Base-by-base conservation (phyloP, 2,888 invertebrate genomes). In the Lysandra coridon region DNA sequence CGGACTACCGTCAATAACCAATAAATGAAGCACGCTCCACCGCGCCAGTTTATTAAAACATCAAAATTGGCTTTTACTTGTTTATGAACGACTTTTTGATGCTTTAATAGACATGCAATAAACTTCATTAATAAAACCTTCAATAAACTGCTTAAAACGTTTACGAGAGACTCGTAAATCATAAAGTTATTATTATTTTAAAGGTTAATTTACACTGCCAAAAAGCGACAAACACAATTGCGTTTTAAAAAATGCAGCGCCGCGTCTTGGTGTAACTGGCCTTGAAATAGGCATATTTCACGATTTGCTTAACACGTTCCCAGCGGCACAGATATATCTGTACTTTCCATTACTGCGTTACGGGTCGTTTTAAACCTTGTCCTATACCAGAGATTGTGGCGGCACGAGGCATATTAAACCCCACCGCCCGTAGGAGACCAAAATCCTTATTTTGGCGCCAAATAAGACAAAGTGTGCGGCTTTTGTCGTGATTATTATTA, bases 91-190 rank as follows among this genome's bases (percentile, higher is more conserved):
- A 57, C 57, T 76, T 53, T 75, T 75, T 75, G 74, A 44, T 33
- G 23, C 23, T 57, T 57, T 76, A 76, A 76, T 76, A 76, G 57
- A 57, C 76, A 33, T 53, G 53, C 76, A 57, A 76, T 76, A 76
- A 53, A 76, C n/a, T 30, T 76, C 57, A 17, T 76, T 76, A 76
- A 7, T 33, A 53, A 76, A 17, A 53, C 49, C 33, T 14, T 33
- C 49, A 44, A 76, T 76, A 57, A 76, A 57, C 76, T 57, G 53
- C 57, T 49, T 53, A 14, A 76, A 33, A 37, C 5, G 33, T 69
- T 69, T 69, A 69, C 14, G 69, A 69, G 33, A 69, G 33, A 69
- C 33, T 17, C 4, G 64, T 12, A 12, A 69, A 1, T 69, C 69
- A 12, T 64, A 30, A 30, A 33, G 69, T 69, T 69, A 69, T 33